Evolutionary conservation across 1,140 invertebrate species (phyloP), one percentile per base, ranked within the genome.

Genomic region (Ostrea edulis): DNA sequence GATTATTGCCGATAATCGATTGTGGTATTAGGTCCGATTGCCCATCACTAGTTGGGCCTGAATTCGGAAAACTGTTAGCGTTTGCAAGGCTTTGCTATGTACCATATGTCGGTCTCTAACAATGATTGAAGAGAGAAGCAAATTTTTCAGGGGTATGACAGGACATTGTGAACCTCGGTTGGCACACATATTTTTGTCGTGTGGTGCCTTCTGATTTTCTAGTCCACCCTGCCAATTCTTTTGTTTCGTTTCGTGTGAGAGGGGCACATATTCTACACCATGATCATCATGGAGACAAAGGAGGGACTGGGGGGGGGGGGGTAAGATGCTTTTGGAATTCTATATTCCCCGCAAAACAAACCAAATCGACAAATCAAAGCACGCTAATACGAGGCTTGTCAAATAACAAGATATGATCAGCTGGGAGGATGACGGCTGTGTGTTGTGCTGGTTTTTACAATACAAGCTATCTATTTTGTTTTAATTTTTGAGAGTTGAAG

Each of bases 241-340:
- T 83, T 88, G 84, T 25, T 65, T 77, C 4, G 85, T 88, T 68
- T 88, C 84, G 8, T 81, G 84, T 7, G 68, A 82, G 8, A 88
- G 35, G 7, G 68, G 53, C 8, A 68, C 77, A 54, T 82, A 88
- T 65, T 88, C 87, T 58, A 86, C 14, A 8, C 84, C 84, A 82
- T 82, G 54, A 8, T 88, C 84, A 53, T 88, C 87, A 81, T 89
- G 22, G 81, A 68, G 82, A 83, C 52, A 58, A 22, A 88, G 14
- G 51, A 85, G 22, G 35, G 84, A 35, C 25, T 89, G 20, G 0
- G 68, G 9, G 44, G 55, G n/a, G n/a, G n/a, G n/a, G n/a, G n/a
- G n/a, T 88, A 7, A 88, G 20, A 25, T 88, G 87, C 11, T 88
- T 54, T 20, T 88, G 87, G 51, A 88, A 86, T 71, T 88, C 84